These are phyloP conservation scores for Macrobrachium nipponense DNA, from an alignment of 1,140 invertebrate genomes.

Conservation along the genomic window DNA sequence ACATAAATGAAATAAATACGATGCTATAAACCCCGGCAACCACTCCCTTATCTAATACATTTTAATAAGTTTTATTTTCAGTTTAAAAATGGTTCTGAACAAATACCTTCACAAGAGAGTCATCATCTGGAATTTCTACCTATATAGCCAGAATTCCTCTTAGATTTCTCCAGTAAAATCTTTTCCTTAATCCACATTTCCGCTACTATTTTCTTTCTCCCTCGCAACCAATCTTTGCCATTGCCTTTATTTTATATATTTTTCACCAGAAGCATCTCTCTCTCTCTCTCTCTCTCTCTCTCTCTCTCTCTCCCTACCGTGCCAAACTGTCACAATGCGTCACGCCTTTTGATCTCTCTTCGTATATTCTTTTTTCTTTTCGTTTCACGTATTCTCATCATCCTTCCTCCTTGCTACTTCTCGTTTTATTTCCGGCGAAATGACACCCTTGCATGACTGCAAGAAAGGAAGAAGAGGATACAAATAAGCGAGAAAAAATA, in stretches of 20 bases:
- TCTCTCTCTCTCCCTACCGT: background rate
- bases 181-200: background rate
- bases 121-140: too few relatives aligned
- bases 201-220: background rate
- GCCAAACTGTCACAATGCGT: too few relatives aligned
- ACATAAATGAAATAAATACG: too few relatives aligned
- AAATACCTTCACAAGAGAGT: too few relatives aligned
- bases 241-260: background rate
- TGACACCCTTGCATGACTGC: background rate
- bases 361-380: background rate
- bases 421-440: background rate
- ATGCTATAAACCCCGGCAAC: too few relatives aligned
- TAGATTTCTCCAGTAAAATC: background rate
- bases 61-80: too few relatives aligned
- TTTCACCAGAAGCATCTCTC: background rate
- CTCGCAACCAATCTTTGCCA: background rate
- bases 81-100: too few relatives aligned
- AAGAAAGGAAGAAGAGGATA: too few relatives aligned
- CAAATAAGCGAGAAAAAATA: too few relatives aligned
- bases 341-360: background rate
- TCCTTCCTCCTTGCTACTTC: background rate
- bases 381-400: background rate
- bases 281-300: conserved; percentile 4
- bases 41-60: too few relatives aligned
- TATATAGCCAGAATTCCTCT: background rate